phyloP scores from a whole-genome alignment of 2,888 invertebrate species.

The Drosophila lacicola region DNA sequence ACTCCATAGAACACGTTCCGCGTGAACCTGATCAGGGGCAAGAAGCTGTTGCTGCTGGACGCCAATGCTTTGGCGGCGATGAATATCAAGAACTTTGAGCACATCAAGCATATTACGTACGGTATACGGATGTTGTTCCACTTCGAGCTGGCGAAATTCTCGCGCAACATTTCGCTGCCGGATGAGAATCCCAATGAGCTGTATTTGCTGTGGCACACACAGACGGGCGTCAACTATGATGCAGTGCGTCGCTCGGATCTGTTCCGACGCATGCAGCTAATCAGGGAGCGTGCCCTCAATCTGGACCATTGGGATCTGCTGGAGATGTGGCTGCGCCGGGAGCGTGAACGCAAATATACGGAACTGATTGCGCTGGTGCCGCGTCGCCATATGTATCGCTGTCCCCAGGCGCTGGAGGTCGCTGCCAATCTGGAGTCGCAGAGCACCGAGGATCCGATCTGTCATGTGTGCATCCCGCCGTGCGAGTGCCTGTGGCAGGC shows the following conservation, averaged over 20 bases:
- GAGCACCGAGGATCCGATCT: slow-evolving; percentile 13
- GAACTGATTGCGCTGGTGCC: slow-evolving; percentile 38
- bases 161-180: slow-evolving; percentile 56
- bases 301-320: slow-evolving; percentile 86
- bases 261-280: slow-evolving; percentile 86
- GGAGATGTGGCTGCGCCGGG: slow-evolving; percentile 63
- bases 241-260: slow-evolving; percentile 85
- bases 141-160: slow-evolving; percentile 84
- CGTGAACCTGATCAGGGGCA: slow-evolving; percentile 85
- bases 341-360: slow-evolving; percentile 43
- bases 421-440: background rate
- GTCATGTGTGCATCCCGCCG: slow-evolving; percentile 31
- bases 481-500: slow-evolving; percentile 53
- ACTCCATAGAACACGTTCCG: slow-evolving; percentile 83
- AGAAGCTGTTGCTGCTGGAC: slow-evolving; percentile 85
- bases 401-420: slow-evolving; percentile 5
- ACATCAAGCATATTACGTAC: slow-evolving; percentile 83
- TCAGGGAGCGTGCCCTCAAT: slow-evolving; percentile 84
- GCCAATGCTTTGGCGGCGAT: slow-evolving; percentile 85
- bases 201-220: slow-evolving; percentile 86
- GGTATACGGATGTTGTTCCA: slow-evolving; percentile 85
- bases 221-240: slow-evolving; percentile 86
- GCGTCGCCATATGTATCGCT: slow-evolving; percentile 33
- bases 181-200: slow-evolving; percentile 85
- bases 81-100: slow-evolving; percentile 86